Conservation (phyloP, 2,888 invertebrate genomes). For the Carpatolechia fugitivella region DNA sequence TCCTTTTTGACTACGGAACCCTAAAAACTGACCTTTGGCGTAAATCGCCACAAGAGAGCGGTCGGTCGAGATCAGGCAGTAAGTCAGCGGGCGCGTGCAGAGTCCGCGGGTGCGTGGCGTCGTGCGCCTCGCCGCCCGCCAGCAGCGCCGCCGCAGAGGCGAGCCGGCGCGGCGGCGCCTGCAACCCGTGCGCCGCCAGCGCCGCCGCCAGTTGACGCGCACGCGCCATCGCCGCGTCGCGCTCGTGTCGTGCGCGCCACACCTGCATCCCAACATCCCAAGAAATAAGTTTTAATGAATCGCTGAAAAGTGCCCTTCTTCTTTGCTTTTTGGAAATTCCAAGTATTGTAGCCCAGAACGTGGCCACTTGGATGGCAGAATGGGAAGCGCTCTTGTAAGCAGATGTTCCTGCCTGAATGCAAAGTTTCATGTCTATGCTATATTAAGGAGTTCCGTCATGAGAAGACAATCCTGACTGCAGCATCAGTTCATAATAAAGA, state of each 20-base stretch:
- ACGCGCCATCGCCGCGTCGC: conserved; percentile 91
- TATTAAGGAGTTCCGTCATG: too few species aligned
- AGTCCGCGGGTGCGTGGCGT: conserved; percentile 75
- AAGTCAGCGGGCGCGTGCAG: conserved; percentile 62
- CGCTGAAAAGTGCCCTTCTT: too few species aligned
- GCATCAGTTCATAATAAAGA: too few species aligned
- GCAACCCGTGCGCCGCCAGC: conserved; percentile 89
- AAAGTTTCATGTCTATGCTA: too few species aligned
- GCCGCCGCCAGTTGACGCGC: conserved; percentile 92
- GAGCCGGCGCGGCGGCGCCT: conserved; percentile 84
- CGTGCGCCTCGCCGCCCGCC: conserved; percentile 68
- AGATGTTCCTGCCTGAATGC: too few species aligned
- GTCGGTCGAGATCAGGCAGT: conserved; percentile 70
- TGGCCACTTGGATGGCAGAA: too few species aligned
- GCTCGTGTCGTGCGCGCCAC: conserved; percentile 94
- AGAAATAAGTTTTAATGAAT: too few species aligned
- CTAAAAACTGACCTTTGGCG: conserved; percentile 50
- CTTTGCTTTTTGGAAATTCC: too few species aligned
- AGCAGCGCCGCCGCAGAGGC: conserved; percentile 82
- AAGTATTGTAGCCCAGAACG: too few species aligned
- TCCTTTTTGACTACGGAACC: too few species aligned
- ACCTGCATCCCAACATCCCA: conserved; percentile 56
- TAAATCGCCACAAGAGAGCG: conserved; percentile 72
- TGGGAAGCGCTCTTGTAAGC: too few species aligned
- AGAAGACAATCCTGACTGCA: too few species aligned